Evolutionary conservation across 2,888 invertebrate species (phyloP), one percentile per base, ranked within the genome.

Genomic region (Pristionchus exspectatus): DNA sequence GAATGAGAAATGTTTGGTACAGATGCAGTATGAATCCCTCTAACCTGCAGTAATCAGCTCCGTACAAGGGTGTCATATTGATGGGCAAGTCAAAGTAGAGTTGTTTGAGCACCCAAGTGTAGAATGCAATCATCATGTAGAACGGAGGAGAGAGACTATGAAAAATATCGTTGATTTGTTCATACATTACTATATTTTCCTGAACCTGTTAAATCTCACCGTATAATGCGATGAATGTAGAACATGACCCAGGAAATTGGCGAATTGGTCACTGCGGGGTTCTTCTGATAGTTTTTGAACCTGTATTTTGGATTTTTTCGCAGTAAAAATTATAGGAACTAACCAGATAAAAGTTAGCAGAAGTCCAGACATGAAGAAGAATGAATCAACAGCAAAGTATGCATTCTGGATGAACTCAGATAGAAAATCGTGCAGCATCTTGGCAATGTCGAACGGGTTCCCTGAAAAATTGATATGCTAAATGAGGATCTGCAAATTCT

Each of bases 281-380:
- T 91, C 54, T 77, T 69, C 24, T 90, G 77, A 59, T 89, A 90
- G 50, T 87, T 83, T 74, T 91, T 92, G 89, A 90, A 91, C 92
- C 92, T 92, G 50, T 90, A 81, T 56, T 14, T 27, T 33, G 3
- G 5, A 38, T 7, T 33, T 74, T 18, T 33, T 18, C 38, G 14
- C 5, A 72, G 3, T 5, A 33, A 18, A 33, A 30, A 3, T 33
- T 38, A 5, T 4, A n/a, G n/a, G n/a, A 18, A 21, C 77, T 21
- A 54, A 88, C 87, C 87, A 89, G 30, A 89, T 44, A 24, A 89
- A 89, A 5, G 89, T 87, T 18, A 91, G 89, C 4, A 92, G 88
- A 21, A 93, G 72, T 27, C 92, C 92, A 21, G 91, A 91, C 44
- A 92, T 87, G 84, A 93, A 91, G 88, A 93, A 91, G 90, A 92